phyloP scores from a whole-genome alignment of 1,140 invertebrate genomes.

The Macrobrachium rosenbergii region DNA sequence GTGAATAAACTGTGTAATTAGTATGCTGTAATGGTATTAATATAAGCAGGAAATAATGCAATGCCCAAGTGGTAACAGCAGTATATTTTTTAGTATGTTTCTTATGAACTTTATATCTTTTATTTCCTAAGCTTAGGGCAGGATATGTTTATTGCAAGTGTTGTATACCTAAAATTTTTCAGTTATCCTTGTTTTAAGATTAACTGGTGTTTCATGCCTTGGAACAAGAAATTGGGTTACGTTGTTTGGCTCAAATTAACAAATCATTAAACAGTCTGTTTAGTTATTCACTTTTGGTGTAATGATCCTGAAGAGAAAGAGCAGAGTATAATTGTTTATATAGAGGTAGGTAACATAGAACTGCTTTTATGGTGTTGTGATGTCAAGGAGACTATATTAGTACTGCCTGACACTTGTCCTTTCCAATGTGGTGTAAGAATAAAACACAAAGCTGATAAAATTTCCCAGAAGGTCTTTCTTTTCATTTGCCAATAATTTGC shows the following conservation, averaged over 20 bases:
- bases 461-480: neutral
- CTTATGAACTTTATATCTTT: conserved; percentile 25
- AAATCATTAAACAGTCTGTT: too few relatives aligned
- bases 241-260: too few relatives aligned
- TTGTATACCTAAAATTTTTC: neutral
- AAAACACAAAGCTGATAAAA: conserved; percentile 5
- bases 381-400: conserved; percentile 53
- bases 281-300: conserved; percentile 8
- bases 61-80: conserved; percentile 29
- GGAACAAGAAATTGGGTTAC: too few relatives aligned
- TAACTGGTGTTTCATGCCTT: too few relatives aligned
- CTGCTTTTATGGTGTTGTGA: conserved; percentile 48
- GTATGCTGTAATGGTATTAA: conserved; percentile 40
- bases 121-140: conserved; percentile 25
- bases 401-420: conserved; percentile 34
- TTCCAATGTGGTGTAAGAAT: neutral
- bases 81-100: conserved; percentile 8
- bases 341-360: neutral
- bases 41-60: conserved; percentile 43
- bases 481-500: too few relatives aligned
- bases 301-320: neutral
- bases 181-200: too few relatives aligned
- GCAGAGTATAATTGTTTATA: conserved; percentile 12
- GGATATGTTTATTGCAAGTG: conserved; percentile 14
- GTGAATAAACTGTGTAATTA: conserved; percentile 61